These are phyloP conservation scores for Heteronetta atricapilla DNA, from an alignment of 2,113 vertebrate genomes.

Conservation along the genomic window DNA sequence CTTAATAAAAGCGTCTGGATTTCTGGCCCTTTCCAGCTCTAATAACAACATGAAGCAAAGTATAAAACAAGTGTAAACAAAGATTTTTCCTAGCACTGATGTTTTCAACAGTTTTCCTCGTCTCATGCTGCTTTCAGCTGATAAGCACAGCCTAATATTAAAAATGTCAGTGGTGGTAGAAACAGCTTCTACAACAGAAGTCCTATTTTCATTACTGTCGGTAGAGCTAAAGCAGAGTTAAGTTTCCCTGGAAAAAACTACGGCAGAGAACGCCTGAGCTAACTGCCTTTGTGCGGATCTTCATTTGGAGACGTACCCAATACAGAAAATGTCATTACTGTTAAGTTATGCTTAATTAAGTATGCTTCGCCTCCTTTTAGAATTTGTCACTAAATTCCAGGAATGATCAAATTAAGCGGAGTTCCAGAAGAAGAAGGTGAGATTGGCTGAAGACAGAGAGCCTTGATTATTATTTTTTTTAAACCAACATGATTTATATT, in stretches of 20 bases:
- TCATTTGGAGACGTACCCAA: background rate
- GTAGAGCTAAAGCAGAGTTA: background rate
- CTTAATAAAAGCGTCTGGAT: background rate
- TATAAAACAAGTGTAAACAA: background rate
- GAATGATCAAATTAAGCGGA: background rate
- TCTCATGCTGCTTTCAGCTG: background rate
- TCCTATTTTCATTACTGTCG: background rate
- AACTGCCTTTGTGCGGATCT: background rate
- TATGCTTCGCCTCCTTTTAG: background rate
- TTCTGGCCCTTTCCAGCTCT: background rate
- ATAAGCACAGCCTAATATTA: background rate
- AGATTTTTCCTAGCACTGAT: background rate
- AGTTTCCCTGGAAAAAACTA: background rate
- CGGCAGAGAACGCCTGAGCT: background rate
- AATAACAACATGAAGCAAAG: background rate
- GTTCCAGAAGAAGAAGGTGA: background rate
- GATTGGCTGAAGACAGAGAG: background rate
- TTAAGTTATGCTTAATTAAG: background rate
- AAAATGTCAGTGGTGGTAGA: background rate
- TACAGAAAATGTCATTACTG: background rate
- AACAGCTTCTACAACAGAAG: background rate
- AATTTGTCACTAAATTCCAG: background rate
- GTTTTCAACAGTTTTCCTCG: background rate
- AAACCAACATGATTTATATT: background rate
- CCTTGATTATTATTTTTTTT: background rate